These are phyloP conservation scores for Carpatolechia fugitivella DNA, from an alignment of 2,888 invertebrate species.

Conservation along the genomic window DNA sequence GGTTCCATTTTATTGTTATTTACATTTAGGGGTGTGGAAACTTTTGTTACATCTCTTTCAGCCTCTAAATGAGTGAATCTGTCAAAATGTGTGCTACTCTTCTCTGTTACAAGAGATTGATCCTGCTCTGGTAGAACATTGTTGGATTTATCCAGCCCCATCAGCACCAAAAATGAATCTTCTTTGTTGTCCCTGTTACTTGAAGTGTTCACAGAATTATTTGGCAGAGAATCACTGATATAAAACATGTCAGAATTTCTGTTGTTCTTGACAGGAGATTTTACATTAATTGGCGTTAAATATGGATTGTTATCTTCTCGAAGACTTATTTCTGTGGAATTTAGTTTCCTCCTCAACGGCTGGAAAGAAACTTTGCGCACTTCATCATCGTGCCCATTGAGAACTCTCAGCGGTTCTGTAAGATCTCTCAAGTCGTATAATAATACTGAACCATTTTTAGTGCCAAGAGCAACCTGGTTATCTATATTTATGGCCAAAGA, in stretches of 20 bases:
- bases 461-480: conserved; percentile 75
- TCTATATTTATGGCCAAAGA: conserved; percentile 64
- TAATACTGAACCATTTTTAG: conserved; percentile 74
- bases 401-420: conserved; percentile 60
- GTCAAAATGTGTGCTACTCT: conserved; percentile 51
- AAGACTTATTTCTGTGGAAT: conserved; percentile 62
- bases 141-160: conserved; percentile 64
- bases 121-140: conserved; percentile 50
- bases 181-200: conserved; percentile 49
- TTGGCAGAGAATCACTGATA: conserved; percentile 60
- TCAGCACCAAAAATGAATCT: conserved; percentile 67
- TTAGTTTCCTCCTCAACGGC: conserved; percentile 49
- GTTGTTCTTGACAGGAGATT: conserved; percentile 42
- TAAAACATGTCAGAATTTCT: conserved; percentile 65
- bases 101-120: conserved; percentile 43
- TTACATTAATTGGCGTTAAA: conserved; percentile 39
- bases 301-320: conserved; percentile 57
- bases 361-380: conserved; percentile 72
- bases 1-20: conserved; percentile 45
- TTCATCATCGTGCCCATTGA: conserved; percentile 73
- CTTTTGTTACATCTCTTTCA: conserved; percentile 60
- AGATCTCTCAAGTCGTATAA: conserved; percentile 79
- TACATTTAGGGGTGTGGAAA: conserved; percentile 63
- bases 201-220: conserved; percentile 37
- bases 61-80: conserved; percentile 47